Conservation (phyloP, 1,140 invertebrate species). For the Leptinotarsa defecta region DNA sequence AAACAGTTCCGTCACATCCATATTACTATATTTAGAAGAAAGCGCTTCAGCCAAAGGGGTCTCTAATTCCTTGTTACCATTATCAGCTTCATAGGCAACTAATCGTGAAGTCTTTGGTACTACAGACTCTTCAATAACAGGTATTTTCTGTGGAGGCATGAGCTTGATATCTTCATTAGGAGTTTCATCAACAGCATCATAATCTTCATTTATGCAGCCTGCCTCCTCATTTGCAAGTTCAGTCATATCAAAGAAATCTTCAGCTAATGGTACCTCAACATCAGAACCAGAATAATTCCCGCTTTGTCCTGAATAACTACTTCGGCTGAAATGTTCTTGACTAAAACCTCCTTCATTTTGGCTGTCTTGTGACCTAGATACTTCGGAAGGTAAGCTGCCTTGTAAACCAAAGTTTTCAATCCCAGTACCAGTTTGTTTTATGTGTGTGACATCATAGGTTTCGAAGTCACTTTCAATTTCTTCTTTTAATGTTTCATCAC, state of each 20-base stretch:
- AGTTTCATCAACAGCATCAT: conserved; percentile 65
- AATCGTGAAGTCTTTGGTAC: no score
- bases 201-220: conserved; percentile 55
- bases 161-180: conserved; percentile 65
- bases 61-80: conserved; percentile 71
- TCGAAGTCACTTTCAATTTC: conserved; percentile 47
- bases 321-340: not conserved
- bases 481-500: conserved; percentile 49
- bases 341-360: not conserved
- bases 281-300: conserved; percentile 44
- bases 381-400: not conserved
- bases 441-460: conserved; percentile 43
- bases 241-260: conserved; percentile 92
- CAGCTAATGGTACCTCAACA: conserved; percentile 74
- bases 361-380: no score
- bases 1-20: conserved; percentile 88
- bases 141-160: conserved; percentile 73
- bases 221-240: conserved; percentile 81
- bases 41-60: conserved; percentile 94
- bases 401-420: conserved; percentile 15
- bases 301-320: not conserved
- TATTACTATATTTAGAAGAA: conserved; percentile 90
- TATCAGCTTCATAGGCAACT: conserved; percentile 43
- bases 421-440: conserved; percentile 18
- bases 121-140: conserved; percentile 30